Conservation (phyloP, 1,140 invertebrate genomes). For the Drosophila mayri region DNA sequence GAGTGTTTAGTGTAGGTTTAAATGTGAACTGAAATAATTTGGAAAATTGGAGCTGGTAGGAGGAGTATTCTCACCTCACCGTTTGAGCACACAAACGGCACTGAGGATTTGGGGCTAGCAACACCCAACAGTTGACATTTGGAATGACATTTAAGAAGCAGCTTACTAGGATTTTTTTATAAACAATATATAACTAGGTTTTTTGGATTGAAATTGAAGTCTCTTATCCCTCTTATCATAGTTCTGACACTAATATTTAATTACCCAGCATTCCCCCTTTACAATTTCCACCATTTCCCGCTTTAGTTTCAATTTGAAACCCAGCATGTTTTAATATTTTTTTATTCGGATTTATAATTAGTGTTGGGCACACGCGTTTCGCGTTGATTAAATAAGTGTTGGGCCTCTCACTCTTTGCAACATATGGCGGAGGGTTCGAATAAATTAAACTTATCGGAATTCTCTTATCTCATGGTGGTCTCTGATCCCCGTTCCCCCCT, state of each 20-base stretch:
- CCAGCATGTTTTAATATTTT: slow-evolving; percentile 19
- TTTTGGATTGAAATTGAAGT: too few relatives aligned
- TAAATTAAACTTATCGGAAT: slow-evolving; percentile 36
- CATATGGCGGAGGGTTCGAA: slow-evolving; percentile 35
- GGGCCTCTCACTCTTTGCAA: not conserved
- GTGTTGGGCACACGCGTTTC: slow-evolving; percentile 18
- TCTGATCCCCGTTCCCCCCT: slow-evolving; percentile 13
- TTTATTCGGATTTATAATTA: slow-evolving; percentile 35
- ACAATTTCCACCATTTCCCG: slow-evolving; percentile 1
- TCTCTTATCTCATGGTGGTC: slow-evolving; percentile 28
- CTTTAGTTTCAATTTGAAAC: not conserved
- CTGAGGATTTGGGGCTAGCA: not conserved
- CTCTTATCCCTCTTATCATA: not conserved
- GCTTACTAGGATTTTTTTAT: not conserved
- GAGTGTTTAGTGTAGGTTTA: not conserved
- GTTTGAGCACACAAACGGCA: not conserved
- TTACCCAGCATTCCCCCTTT: not conserved
- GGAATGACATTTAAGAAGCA: not conserved
- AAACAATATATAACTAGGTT: not conserved
- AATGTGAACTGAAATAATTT: not conserved
- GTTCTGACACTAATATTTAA: not conserved
- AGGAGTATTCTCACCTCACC: not conserved
- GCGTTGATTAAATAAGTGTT: slow-evolving; percentile 45
- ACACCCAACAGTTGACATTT: not conserved
- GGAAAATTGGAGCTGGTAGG: not conserved